Conservation (phyloP, 1,140 invertebrate genomes). For the Rhysida immarginata region DNA sequence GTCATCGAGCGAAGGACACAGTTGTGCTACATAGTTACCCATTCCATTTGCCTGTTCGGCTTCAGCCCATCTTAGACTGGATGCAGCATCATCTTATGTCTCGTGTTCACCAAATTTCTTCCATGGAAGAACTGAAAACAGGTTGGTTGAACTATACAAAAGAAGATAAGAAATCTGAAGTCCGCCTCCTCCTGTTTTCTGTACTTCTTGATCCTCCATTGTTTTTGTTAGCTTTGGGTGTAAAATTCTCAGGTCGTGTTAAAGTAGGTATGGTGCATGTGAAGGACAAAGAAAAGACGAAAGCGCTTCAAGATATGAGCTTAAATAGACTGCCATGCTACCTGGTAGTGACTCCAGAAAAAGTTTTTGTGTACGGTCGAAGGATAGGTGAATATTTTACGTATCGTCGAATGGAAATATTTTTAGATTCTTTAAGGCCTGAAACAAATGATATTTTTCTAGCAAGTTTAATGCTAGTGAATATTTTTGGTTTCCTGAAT, state of each 20-base stretch:
- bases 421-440: conserved; percentile 33
- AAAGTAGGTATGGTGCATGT: conserved; percentile 31
- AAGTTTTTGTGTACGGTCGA: conserved; percentile 29
- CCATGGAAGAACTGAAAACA: conserved; percentile 21
- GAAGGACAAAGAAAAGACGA: conserved; percentile 20
- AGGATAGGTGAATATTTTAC: conserved; percentile 30
- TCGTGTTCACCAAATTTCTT: conserved; percentile 27
- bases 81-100: conserved; percentile 31
- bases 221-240: conserved; percentile 37
- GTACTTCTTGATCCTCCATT: conserved; percentile 29
- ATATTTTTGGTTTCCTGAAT: conserved; percentile 32
- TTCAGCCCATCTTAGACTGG: conserved; percentile 31
- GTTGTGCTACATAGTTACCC: conserved; percentile 31
- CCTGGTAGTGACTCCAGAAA: conserved; percentile 32
- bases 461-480: conserved; percentile 30
- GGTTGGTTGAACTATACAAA: conserved; percentile 23
- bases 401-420: conserved; percentile 32
- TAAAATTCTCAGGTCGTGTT: conserved; percentile 37
- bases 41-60: conserved; percentile 22
- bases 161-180: conserved; percentile 20
- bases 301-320: conserved; percentile 16
- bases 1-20: conserved; percentile 34
- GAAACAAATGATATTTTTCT: conserved; percentile 39
- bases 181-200: conserved; percentile 32
- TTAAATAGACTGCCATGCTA: conserved; percentile 23